Conservation (phyloP, 2,113 vertebrate species). For the Bostrychus sinensis region DNA sequence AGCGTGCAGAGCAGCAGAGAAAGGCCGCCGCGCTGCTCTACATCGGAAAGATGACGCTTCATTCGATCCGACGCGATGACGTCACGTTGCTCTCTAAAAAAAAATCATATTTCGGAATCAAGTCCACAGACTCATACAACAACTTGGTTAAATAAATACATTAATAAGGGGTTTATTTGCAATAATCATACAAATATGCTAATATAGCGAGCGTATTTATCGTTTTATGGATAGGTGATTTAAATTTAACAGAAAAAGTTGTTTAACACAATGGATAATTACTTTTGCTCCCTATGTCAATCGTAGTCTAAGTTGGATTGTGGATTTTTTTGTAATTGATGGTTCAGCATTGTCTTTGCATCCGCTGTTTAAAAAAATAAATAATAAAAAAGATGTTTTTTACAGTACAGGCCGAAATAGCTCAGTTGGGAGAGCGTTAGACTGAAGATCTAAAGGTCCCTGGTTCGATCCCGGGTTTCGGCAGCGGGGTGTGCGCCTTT, state of each 20-base stretch:
- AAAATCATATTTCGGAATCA: not conserved
- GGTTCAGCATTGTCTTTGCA: too few relatives aligned
- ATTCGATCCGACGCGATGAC: slow-evolving; percentile 64
- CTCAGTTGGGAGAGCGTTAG: slow-evolving; percentile 73
- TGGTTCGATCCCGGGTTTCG: slow-evolving; percentile 74
- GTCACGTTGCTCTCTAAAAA: slow-evolving; percentile 31
- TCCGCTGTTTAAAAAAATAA: not conserved
- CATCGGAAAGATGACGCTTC: slow-evolving; percentile 80
- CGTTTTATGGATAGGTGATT: too few relatives aligned
- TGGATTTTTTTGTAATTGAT: too few relatives aligned
- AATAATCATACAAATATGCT: too few relatives aligned
- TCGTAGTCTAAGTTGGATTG: too few relatives aligned
- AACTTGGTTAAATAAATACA: too few relatives aligned
- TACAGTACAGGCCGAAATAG: slow-evolving; percentile 56
- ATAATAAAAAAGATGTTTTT: not conserved
- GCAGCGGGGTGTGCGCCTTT: slow-evolving; percentile 11
- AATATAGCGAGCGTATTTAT: too few relatives aligned
- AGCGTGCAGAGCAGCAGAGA: slow-evolving; percentile 54
- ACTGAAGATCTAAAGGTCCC: slow-evolving; percentile 74
- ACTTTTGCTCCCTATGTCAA: too few relatives aligned
- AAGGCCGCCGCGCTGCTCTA: slow-evolving; percentile 67
- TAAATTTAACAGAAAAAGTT: not conserved
- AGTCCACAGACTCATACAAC: not conserved
- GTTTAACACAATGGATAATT: not conserved
- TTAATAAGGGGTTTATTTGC: too few relatives aligned